Evolutionary conservation across 2,888 invertebrate species (phyloP), one percentile per base, ranked within the genome.

Genomic region (Idaea dimidiata): DNA sequence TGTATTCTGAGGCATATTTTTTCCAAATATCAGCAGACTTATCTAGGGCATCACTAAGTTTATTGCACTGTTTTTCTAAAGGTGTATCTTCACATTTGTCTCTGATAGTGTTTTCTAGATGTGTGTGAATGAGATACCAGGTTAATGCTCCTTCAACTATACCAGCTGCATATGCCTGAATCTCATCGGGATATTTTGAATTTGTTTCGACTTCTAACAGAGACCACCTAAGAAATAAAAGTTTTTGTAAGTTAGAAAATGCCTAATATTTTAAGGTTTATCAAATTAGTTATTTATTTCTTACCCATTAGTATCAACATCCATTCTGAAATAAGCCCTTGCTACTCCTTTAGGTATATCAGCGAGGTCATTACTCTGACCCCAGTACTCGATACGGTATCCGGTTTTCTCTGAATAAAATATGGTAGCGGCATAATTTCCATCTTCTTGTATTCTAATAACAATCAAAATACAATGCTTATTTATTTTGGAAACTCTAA

Each of bases 111-210:
- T 97, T 97, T 76, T 94, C 92, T 94, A 97, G 96, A 79, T 97
- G 96, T 76, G 95, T 94, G 81, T 95, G 95, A 71, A 98, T 97
- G 63, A 96, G 92, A 67, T 95, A 95, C 95, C 96, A 96, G 10
- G 97, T 97, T 4, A 97, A 84, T 18, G 95, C 95, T 0, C 97
- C 98, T 84, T 98, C 98, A 0, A 96, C 93, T 56, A 96, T 93
- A 6, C 98, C 98, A 1, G 98, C 97, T 0, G 96, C 96, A 83
- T 95, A 97, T 0, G 97, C 97, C 89, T 98, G 98, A 57, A 96
- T 94, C 74, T 94, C 94, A 82, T 97, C 97, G 0, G 95, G 94
- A 83, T 95, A 96, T 4, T 93, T 92, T 24, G 93, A 91, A 72
- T 95, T 95, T 0, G 97, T 97, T 87, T 96, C 95, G 57, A 97